A percentile compares a stretch with the other conserved stretches of the same genome.
Evolutionary conservation across 2,113 vertebrate genomes (phyloP).

Genomic region (Microtus pennsylvanicus): DNA sequence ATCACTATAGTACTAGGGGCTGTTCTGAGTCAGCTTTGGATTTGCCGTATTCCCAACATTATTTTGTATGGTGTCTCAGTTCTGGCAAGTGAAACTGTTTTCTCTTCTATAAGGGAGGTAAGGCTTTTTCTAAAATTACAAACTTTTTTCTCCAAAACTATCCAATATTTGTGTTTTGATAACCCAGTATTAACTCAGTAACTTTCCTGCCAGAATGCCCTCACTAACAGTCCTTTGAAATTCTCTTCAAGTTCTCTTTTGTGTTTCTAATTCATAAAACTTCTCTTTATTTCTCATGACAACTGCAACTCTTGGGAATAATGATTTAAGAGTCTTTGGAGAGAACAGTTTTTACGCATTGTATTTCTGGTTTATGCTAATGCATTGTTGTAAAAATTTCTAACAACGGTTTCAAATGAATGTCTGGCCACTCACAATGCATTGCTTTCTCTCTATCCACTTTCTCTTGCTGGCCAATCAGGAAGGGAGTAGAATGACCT

Average conservation of each 20-base stretch:
- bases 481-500: neutral
- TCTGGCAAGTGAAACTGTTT: neutral
- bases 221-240: slow-evolving; percentile 37
- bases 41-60: neutral
- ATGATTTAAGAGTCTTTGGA: neutral
- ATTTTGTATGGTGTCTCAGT: neutral
- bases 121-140: slow-evolving; percentile 35
- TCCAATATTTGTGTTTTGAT: slow-evolving; percentile 55
- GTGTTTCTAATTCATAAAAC: slow-evolving; percentile 33
- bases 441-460: neutral
- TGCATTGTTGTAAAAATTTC: neutral
- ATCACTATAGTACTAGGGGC: neutral
- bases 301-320: neutral
- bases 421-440: neutral
- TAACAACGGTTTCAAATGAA: neutral
- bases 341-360: neutral
- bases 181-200: slow-evolving; percentile 31
- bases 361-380: neutral
- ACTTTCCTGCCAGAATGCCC: neutral
- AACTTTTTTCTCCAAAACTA: slow-evolving; percentile 35
- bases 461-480: slow-evolving; percentile 2
- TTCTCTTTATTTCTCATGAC: neutral
- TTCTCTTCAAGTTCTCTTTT: slow-evolving; percentile 41
- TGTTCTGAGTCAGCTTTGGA: neutral
- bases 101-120: neutral